Base-by-base conservation (phyloP, 2,113 vertebrate species). In the Synchiropus splendidus region DNA sequence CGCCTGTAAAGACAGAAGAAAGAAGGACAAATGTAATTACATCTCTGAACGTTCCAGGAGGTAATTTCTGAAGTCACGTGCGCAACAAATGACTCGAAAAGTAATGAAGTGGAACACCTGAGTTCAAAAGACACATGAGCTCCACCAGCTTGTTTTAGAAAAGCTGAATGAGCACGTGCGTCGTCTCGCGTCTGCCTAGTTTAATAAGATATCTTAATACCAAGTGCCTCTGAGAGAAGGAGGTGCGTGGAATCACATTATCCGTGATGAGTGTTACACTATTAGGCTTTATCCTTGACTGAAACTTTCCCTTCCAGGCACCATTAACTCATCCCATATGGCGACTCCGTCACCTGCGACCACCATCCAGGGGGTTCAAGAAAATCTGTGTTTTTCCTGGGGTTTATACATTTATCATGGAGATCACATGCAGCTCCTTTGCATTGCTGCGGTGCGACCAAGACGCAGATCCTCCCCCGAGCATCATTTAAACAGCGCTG, bases 291-390 rank as follows among this genome's bases (percentile, higher is more conserved):
- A 84, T 78, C 75, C 66, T 69, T 75, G 79, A 81, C 75, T 70
- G 70, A 83, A 75, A 65, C 60, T 70, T 79, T 83, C 58, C 79
- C 81, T 82, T 74, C 67, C 66, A 81, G 83, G 81, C 80, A 80
- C 70, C 82, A 85, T 86, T 85, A 85, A 70, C 75, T 79, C 61
- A 78, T 85, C 76, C 76, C 71, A 75, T 80, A 83, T 78, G 58
- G 70, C 79, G 77, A 83, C 81, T 83, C 65, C 67, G 77, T 72
- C 83, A 86, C 82, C 81, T 85, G 81, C 33, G 63, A 80, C 80
- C 72, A 65, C 47, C 67, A 61, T 83, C 74, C 65, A 38, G 64
- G 37, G 65, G 64, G 61, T 72, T 70, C 44, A 79, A 83, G 73
- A 83, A 71, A 70, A 65, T 64, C 68, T 39, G 17, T 81, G 70